Percentiles rank a stretch among this genome's conserved stretches.
Conservation (phyloP, 2,888 invertebrate species). For the Cryptops parisi region DNA sequence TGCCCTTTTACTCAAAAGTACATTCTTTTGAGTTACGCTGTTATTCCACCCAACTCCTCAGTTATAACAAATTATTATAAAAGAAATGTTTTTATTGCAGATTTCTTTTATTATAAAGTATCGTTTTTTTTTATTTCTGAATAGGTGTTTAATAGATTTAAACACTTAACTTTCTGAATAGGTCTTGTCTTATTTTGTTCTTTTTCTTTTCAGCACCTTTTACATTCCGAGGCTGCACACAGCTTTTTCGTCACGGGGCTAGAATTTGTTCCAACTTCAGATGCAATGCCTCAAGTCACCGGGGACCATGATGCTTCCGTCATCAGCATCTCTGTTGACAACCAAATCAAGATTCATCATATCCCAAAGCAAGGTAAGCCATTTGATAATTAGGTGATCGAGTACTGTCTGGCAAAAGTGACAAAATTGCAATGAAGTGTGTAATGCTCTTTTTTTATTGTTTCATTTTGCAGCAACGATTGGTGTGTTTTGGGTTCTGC, state of each 20-base stretch:
- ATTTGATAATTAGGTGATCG: not conserved
- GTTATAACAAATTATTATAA: too few relatives aligned
- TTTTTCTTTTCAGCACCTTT: constrained; percentile 47
- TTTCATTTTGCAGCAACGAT: constrained; percentile 51
- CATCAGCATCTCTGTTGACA: constrained; percentile 90
- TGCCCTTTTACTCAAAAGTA: too few relatives aligned
- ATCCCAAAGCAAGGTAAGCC: constrained; percentile 40
- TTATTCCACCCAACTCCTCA: too few relatives aligned
- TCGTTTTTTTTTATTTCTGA: constrained; percentile 7
- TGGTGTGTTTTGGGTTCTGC: constrained; percentile 64
- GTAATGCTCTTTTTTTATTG: constrained; percentile 5
- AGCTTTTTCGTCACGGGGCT: constrained; percentile 95
- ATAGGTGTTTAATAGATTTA: not conserved
- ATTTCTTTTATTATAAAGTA: too few relatives aligned
- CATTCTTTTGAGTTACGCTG: too few relatives aligned
- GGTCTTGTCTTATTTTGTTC: not conserved
- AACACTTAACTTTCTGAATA: not conserved
- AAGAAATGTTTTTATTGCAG: too few relatives aligned
- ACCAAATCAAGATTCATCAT: constrained; percentile 76
- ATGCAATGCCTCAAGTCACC: constrained; percentile 21
- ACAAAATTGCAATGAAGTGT: too few relatives aligned
- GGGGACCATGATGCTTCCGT: constrained; percentile 59
- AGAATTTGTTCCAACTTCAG: constrained; percentile 59
- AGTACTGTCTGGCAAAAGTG: constrained; percentile 10
- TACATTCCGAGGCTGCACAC: constrained; percentile 72